Percentiles rank a stretch among this genome's conserved stretches.
Evolutionary conservation across 2,888 invertebrate species (phyloP).

Genomic region (Cyclophora punctaria): DNA sequence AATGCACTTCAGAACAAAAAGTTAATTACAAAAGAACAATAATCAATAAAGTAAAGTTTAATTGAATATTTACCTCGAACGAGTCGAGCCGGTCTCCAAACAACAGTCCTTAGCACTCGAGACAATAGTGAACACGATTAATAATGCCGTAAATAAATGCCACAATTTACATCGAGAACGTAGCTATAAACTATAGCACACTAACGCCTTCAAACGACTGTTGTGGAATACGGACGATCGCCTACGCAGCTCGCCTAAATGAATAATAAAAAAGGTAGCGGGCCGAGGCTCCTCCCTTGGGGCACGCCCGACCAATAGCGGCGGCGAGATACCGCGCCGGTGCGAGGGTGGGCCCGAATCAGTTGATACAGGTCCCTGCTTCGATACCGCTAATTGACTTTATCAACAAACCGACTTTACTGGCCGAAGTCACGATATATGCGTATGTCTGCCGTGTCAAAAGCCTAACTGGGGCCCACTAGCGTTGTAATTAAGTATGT

Average conservation of each 20-base stretch:
- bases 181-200: slow-evolving; percentile 70
- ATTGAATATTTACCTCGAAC: slow-evolving; percentile 36
- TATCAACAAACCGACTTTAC: slow-evolving; percentile 75
- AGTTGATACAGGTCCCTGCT: slow-evolving; percentile 69
- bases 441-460: slow-evolving; percentile 71
- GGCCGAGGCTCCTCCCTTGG: slow-evolving; percentile 61
- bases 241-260: slow-evolving; percentile 61
- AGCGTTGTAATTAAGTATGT: slow-evolving; percentile 63
- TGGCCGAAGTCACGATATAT: slow-evolving; percentile 72
- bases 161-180: slow-evolving; percentile 62
- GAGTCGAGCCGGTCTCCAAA: slow-evolving; percentile 39
- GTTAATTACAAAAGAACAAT: slow-evolving; percentile 2
- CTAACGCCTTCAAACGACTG: slow-evolving; percentile 72
- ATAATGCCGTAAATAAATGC: slow-evolving; percentile 40
- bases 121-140: slow-evolving; percentile 44
- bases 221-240: slow-evolving; percentile 61
- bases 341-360: slow-evolving; percentile 64
- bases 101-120: slow-evolving; percentile 55
- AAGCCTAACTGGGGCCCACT: slow-evolving; percentile 68
- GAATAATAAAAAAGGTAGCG: slow-evolving; percentile 60
- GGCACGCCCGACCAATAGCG: slow-evolving; percentile 57
- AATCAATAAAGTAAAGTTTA: slow-evolving; percentile 12
- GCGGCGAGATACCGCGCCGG: slow-evolving; percentile 41
- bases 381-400: slow-evolving; percentile 74
- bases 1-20: neutral